Evolutionary conservation across 2,888 invertebrate genomes (phyloP), one percentile per base, ranked within the genome.

Genomic region (Icerya purchasi): DNA sequence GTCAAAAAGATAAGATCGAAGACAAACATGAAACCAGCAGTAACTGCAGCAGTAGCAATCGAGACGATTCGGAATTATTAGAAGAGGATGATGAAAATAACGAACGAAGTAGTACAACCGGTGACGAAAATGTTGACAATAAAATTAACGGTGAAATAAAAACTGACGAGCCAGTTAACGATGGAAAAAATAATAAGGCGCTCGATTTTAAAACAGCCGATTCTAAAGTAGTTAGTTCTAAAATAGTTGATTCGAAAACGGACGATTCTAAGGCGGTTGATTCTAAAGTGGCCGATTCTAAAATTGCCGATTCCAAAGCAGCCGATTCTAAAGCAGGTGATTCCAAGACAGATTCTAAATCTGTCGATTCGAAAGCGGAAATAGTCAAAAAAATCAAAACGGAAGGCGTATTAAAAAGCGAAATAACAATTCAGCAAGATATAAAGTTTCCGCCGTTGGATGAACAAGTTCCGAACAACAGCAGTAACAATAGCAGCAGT

Each of bases 261-360:
- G 49, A 49, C 14, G 10, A 8, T 49, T 14, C 8, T 49, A 18
- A 49, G 14, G 8, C 49, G 49, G 49, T 49, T 5, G 56, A 49
- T n/a, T 22, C 10, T 2, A 50, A 56, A 49, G 1, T 50, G 18
- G 14, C 18, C 24, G 55, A 55, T 3, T 19, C 49, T 5, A 55
- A 25, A 55, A 20, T 3, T 56, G 14, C 14, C 10, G 2, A 36
- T n/a, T 18, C 54, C 1, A 22, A 56, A 21, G 22, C 18, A 49
- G 10, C 49, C 10, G 59, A 59, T 20, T n/a, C n/a, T n/a, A 59
- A 59, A 20, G 59, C 54, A 54, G 23, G 50, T 22, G 59, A 58
- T 20, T 20, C 22, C 10, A 54, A 58, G 14, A 54, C 10, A n/a
- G n/a, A n/a, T n/a, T n/a, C n/a, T n/a, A n/a, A n/a, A n/a, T n/a